phyloP scores from a whole-genome alignment of 2,888 invertebrate species.

The Leucophora obtusa region DNA sequence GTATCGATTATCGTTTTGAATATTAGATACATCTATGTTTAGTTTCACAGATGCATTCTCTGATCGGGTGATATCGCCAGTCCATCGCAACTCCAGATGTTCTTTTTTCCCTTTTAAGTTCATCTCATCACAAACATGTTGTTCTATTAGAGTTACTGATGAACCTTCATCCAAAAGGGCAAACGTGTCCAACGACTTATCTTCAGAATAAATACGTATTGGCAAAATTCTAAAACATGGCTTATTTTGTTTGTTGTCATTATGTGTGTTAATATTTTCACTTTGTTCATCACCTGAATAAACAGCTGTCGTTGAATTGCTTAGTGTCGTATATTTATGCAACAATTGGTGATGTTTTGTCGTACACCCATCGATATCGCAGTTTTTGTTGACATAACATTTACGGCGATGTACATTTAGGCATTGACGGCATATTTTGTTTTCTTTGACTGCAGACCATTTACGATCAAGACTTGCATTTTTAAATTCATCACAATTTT shows the following conservation, averaged over 20 bases:
- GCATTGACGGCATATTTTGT: too few species aligned
- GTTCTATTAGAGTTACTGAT: background rate
- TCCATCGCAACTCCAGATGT: background rate
- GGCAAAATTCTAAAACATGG: background rate
- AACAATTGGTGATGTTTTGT: slow-evolving; percentile 8
- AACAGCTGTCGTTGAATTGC: too few species aligned
- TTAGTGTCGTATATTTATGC: background rate
- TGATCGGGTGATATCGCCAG: too few species aligned
- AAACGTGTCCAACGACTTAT: background rate
- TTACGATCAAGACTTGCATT: too few species aligned
- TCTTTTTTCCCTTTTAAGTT: too few species aligned
- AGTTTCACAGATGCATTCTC: background rate
- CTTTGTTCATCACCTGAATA: background rate
- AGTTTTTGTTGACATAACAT: too few species aligned
- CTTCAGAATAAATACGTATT: background rate
- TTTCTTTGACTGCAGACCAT: too few species aligned
- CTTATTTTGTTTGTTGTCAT: background rate
- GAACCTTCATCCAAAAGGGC: too few species aligned
- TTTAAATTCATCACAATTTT: too few species aligned
- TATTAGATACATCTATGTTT: background rate
- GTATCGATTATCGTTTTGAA: background rate
- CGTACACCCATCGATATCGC: background rate
- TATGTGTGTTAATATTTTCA: too few species aligned
- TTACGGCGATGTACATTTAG: too few species aligned
- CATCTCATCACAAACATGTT: background rate